Conservation (phyloP, 1,140 invertebrate species). For the Drosophila biarmipes region DNA sequence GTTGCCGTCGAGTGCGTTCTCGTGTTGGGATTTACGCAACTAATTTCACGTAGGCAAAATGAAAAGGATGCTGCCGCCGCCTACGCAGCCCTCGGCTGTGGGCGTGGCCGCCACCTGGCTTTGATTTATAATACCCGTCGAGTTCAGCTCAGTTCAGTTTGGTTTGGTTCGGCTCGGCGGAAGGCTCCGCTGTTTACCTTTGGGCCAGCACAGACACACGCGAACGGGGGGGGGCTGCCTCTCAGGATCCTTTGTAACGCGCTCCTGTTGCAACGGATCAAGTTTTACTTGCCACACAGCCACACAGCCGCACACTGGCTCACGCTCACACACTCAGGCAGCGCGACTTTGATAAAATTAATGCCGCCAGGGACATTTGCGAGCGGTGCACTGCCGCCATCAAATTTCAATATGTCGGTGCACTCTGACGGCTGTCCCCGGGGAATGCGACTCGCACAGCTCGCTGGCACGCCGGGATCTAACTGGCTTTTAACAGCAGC, state of each 20-base stretch:
- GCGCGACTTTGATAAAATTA: conserved; percentile 48
- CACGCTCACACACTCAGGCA: conserved; percentile 11
- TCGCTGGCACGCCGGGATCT: neutral
- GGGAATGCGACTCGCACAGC: conserved; percentile 13
- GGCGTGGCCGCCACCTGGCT: conserved; percentile 46
- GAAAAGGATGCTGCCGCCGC: conserved; percentile 47
- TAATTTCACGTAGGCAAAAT: conserved; percentile 78
- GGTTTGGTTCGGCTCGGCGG: conserved; percentile 4
- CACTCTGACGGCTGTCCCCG: conserved; percentile 42
- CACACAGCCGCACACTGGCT: neutral
- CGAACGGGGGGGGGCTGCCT: no score
- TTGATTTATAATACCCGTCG: conserved; percentile 71
- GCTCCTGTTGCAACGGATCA: conserved; percentile 46
- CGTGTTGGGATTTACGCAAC: conserved; percentile 82
- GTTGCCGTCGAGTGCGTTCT: conserved; percentile 73
- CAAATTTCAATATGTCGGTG: conserved; percentile 62
- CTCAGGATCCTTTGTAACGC: conserved; percentile 59
- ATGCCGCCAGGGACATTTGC: conserved; percentile 38
- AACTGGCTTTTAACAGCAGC: conserved; percentile 24
- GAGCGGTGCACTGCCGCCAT: conserved; percentile 11
- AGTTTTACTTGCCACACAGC: conserved; percentile 38
- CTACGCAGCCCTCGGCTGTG: conserved; percentile 2
- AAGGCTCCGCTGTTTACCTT: conserved; percentile 39
- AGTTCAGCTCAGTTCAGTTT: conserved; percentile 8
- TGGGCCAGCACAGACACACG: neutral